Evolutionary conservation across 2,113 vertebrate genomes (phyloP).

Genomic region (Stercorarius parasiticus): DNA sequence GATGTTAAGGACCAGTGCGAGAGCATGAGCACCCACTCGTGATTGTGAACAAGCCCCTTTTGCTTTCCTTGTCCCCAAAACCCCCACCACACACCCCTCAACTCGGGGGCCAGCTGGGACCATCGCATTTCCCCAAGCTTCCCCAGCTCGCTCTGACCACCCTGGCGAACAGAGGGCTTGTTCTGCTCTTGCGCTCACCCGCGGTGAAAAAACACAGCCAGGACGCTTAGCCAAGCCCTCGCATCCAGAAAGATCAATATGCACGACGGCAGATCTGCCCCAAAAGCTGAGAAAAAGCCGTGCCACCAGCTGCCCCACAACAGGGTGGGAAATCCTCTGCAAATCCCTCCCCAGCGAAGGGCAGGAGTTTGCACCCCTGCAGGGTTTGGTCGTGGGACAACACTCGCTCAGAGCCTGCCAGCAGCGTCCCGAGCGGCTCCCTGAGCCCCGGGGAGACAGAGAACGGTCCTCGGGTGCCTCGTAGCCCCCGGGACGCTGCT

Average conservation of each 20-base stretch:
- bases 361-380: neutral
- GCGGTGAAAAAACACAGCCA: neutral
- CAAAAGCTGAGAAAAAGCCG: neutral
- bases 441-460: fast-evolving
- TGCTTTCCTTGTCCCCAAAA: neutral
- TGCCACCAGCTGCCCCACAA: neutral
- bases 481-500: fast-evolving
- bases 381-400: neutral
- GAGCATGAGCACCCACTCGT: fast-evolving
- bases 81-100: fast-evolving
- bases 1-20: neutral
- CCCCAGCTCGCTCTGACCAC: neutral
- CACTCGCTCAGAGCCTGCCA: neutral
- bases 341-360: neutral
- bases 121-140: neutral
- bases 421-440: neutral
- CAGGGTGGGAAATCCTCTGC: fast-evolving
- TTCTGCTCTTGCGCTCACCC: neutral
- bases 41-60: neutral
- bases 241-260: neutral
- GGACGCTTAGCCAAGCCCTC: neutral
- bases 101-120: neutral
- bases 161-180: neutral
- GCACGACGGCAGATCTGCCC: fast-evolving
- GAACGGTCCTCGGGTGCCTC: fast-evolving